Percentiles rank a stretch among this genome's conserved stretches.
phyloP scores from a whole-genome alignment of 2,113 vertebrate species.

The Osmerus eperlanus region DNA sequence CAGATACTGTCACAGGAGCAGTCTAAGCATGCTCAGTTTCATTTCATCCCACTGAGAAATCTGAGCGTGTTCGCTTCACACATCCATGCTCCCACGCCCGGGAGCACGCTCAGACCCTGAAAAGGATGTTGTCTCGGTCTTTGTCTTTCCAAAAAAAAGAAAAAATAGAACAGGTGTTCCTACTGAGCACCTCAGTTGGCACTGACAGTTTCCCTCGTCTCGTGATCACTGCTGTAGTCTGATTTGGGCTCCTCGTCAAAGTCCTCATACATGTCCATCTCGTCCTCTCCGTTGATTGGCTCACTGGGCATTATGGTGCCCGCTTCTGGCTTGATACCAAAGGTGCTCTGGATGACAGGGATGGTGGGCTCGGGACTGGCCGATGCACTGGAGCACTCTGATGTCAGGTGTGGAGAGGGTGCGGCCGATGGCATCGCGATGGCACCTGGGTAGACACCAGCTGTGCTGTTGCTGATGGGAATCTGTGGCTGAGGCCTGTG shows the following conservation, averaged over 20 bases:
- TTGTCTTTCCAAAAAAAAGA: not conserved
- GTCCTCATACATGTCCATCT: conserved; percentile 98
- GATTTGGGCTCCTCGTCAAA: conserved; percentile 98
- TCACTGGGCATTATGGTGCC: conserved; percentile 79
- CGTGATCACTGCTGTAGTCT: conserved; percentile 98
- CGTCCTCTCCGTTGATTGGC: conserved; percentile 87
- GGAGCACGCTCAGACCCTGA: too few relatives aligned
- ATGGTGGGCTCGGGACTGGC: conserved; percentile 94
- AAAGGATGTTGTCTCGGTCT: not conserved
- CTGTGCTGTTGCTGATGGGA: conserved; percentile 85
- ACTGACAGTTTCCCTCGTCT: conserved; percentile 88
- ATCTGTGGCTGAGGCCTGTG: conserved; percentile 93
- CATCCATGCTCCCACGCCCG: too few relatives aligned
- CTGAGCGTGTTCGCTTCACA: too few relatives aligned
- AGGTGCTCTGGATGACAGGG: conserved; percentile 96
- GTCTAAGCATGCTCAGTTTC: conserved; percentile 29
- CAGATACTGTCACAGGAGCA: not conserved
- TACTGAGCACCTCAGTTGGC: conserved; percentile 82
- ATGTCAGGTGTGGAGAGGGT: conserved; percentile 93
- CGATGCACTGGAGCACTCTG: conserved; percentile 97
- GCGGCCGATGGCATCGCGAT: conserved; percentile 88
- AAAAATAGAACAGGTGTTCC: not conserved
- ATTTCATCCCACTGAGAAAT: conserved; percentile 8
- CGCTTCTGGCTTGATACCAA: conserved; percentile 81
- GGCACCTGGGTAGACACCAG: conserved; percentile 91